Evolutionary conservation across 1,140 invertebrate species (phyloP), one percentile per base, ranked within the genome.

Genomic region (Ruditapes philippinarum): DNA sequence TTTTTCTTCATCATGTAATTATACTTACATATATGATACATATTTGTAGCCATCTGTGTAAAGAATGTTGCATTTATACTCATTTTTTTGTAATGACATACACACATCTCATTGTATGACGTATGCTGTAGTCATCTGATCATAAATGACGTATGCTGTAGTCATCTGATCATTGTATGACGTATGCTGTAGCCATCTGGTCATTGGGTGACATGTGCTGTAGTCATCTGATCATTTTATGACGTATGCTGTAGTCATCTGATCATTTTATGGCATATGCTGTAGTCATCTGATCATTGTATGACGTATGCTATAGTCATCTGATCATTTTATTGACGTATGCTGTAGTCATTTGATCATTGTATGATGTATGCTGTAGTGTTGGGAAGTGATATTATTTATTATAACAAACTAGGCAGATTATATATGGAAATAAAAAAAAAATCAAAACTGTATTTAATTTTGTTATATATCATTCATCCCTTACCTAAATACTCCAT

Each of bases 381-480:
- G 74, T 54, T 28, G 45, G 45, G 45, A 51, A 49, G 45, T 78
- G 74, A 78, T 78, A 51, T 51, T 78, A 51, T 78, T 49, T 78
- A 54, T 78, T 33, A 70, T 25, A 38, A 78, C 36, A 70, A 22
- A 70, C 49, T 78, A 78, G 74, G 74, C 74, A 78, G 74, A 78
- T 78, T 70, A 78, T 78, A 78, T 78, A 78, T 78, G 74, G 74
- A 78, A 78, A 42, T 70, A 74, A 74, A 54, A 51, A 49, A 78
- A 78, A 78, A 11, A 25, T 78, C 17, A 78, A 51, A 78, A 78
- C 74, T 54, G 74, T 78, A 74, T 33, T 38, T 11, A 1, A 4
- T 45, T 45, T 45, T n/a, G n/a, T n/a, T n/a, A n/a, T n/a, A n/a
- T n/a, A n/a, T n/a, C n/a, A n/a, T n/a, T n/a, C n/a, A n/a, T n/a